Evolutionary conservation across 2,113 vertebrate genomes (phyloP).

Genomic region (Cynocephalus volans): DNA sequence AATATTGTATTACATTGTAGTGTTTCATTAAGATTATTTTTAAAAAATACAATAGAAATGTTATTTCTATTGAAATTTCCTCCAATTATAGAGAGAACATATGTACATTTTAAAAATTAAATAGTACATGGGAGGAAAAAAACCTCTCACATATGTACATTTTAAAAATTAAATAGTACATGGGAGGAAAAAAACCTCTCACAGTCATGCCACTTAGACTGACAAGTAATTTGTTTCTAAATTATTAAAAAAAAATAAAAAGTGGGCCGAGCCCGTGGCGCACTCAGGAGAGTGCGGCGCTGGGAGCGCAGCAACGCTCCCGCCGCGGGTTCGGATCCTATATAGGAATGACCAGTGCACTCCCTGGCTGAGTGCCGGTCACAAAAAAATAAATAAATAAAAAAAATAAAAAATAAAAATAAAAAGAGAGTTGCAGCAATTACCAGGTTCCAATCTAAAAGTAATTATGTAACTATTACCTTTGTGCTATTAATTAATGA

Average conservation of each 20-base stretch:
- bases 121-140: not conserved
- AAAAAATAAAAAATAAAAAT: too few species aligned
- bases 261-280: too few species aligned
- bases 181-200: not conserved
- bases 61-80: slow-evolving; percentile 14
- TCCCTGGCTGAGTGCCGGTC: too few species aligned
- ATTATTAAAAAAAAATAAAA: too few species aligned
- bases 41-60: not conserved
- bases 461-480: slow-evolving; percentile 32
- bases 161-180: slow-evolving; percentile 36
- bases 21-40: slow-evolving; percentile 41
- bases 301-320: too few species aligned
- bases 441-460: not conserved
- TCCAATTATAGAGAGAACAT: not conserved
- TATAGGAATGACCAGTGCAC: too few species aligned
- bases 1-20: slow-evolving; percentile 2
- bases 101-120: slow-evolving; percentile 28
- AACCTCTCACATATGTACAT: not conserved
- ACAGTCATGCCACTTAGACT: not conserved
- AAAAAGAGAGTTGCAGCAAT: not conserved
- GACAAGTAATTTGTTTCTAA: not conserved
- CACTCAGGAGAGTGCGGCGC: too few species aligned
- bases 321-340: too few species aligned
- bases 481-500: slow-evolving; percentile 23
- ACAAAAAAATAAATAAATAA: too few species aligned